Evolutionary conservation across 1,140 invertebrate genomes (phyloP).

Genomic region (Kradibia gibbosae): DNA sequence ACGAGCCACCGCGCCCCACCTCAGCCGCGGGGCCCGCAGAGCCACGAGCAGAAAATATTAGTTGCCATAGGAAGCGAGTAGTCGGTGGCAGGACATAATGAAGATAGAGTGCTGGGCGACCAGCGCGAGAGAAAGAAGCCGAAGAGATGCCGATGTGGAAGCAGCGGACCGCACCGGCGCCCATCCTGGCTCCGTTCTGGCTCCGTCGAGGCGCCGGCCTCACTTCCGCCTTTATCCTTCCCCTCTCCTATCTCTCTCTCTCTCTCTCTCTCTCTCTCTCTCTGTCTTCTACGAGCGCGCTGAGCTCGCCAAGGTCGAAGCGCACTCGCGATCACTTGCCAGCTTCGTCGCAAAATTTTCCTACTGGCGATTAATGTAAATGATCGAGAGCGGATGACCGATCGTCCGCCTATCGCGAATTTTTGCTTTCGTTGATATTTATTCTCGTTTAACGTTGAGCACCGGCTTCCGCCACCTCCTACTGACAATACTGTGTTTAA

Average conservation of each 20-base stretch:
- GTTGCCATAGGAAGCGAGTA: conserved; percentile 60
- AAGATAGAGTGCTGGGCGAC: conserved; percentile 65
- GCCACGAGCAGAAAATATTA: conserved; percentile 58
- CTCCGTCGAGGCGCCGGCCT: conserved; percentile 73
- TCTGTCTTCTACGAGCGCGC: conserved; percentile 49
- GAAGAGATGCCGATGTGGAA: conserved; percentile 59
- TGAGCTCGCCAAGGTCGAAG: conserved; percentile 18
- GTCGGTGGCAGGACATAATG: conserved; percentile 67
- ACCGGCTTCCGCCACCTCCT: too few relatives aligned
- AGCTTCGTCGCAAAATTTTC: conserved; percentile 23
- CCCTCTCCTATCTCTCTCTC: conserved; percentile 23
- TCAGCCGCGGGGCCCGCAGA: too few relatives aligned
- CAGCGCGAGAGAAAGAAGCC: conserved; percentile 53
- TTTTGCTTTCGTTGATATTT: too few relatives aligned
- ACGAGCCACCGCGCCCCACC: too few relatives aligned
- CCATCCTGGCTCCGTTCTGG: conserved; percentile 69
- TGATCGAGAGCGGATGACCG: conserved; percentile 39
- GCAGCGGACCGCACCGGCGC: conserved; percentile 71
- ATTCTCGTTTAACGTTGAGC: too few relatives aligned
- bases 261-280: conserved; percentile 48
- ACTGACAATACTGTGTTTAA: too few relatives aligned
- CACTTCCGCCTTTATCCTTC: conserved; percentile 65
- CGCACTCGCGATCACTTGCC: conserved; percentile 33
- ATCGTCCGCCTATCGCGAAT: not conserved
- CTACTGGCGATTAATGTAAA: conserved; percentile 46